Base-by-base conservation (phyloP, 2,888 invertebrate genomes). In the Melieria crassipennis region DNA sequence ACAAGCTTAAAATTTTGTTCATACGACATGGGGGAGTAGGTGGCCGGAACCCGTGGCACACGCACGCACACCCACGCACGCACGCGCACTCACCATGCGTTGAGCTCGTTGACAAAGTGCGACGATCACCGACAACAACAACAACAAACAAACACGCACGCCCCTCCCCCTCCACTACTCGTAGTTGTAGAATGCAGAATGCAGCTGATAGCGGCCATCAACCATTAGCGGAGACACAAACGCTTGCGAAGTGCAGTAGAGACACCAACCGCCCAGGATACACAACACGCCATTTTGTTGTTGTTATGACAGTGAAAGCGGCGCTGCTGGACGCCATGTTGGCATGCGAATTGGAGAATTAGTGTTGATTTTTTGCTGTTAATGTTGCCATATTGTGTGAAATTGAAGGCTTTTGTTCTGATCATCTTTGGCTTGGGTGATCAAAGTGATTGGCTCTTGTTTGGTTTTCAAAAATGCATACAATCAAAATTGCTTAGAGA, bases 1-100 rank as follows among this genome's bases (percentile, higher is more conserved):
- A 84, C 83, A 81, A 81, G 84, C 80, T 78, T 84, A 84, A 84
- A 84, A 84, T 84, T 84, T 84, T 84, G 83, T 84, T 82, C 72
- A 78, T 83, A 83, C 83, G 83, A 71, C 80, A 77, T 67, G 72
- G 75, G 78, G 78, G 77, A 75, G 77, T 75, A 76, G 74, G 73
- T 82, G 80, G 82, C 84, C 83, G 83, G 81, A 72, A 63, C 79
- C 30, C 79, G 82, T 80, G 78, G 75, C 75, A 71, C 30, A 58
- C 66, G 60, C 66, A 11, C 48, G 58, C 66, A 66, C 60, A 58
- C 58, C 45, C 58, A n/a, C 43, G 66, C 66, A 48, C 57, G 48
- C 58, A 42, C 30, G 30, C 30, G 30, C 30, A 30, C 30, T 30
- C 30, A 30, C 30, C 30, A 30, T 30, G 30, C 73, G 73, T 70